Evolutionary conservation across 2,797 vertebrate genomes (phyloP), one percentile per base, ranked within the genome.

Genomic region (Graptemys geographica): DNA sequence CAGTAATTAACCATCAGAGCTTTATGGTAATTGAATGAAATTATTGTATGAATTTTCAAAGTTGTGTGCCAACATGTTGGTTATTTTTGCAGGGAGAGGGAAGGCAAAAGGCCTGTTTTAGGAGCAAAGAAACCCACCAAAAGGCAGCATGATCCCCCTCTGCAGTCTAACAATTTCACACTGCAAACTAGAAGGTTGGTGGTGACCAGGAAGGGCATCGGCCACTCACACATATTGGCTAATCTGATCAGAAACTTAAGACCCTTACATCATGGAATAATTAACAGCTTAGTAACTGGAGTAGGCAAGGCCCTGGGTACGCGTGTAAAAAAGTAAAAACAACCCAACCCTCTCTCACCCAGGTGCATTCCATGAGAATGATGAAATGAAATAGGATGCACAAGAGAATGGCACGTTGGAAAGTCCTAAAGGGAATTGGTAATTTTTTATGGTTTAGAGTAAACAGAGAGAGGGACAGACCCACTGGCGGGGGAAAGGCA

Each of bases 141-240:
- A 11, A 4, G 31, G 11, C 23, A 27, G 13, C 1, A 0, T 0
- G 23, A 9, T 4, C 25, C n/a, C 9, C 3, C 25, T 37, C 52
- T 80, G 83, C 72, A 25, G 1, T 16, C 23, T 5, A 28, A 19
- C 5, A 27, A 19, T 19, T 65, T 33, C 13, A 28, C 2, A 18
- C 65, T 85, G 56, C 65, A 72, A 52, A 21, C 3, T 41, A 74
- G 31, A 44, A 72, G 18, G 28, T 57, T 57, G 12, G 52, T 44
- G 3, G 3, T 2, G 84, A n/a, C 9, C 19, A n/a, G 15, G 57
- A 31, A n/a, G n/a, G 18, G 72, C 1, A 33, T 19, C 12, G 2
- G 19, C 52, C 28, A 52, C 79, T 83, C 57, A 47, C 72, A 27
- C 55, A 44, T 37, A 47, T 19, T 5, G 59, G 69, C 79, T 83